Evolutionary conservation across 1,140 invertebrate genomes (phyloP).

Genomic region (Ladona fulva): DNA sequence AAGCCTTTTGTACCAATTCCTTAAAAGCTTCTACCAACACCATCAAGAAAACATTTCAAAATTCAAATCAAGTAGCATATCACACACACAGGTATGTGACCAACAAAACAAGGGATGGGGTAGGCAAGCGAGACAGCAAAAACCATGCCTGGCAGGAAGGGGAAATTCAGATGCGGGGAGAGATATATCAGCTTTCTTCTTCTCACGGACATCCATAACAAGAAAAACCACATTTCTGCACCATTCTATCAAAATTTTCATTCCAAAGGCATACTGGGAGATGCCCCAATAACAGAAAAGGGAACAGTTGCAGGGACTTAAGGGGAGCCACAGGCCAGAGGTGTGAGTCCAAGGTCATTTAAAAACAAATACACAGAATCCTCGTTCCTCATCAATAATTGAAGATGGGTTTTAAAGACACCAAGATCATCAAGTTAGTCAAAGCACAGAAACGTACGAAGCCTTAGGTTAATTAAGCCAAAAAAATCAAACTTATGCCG

Average conservation of each 20-base stretch:
- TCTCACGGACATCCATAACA: not conserved
- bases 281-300: not conserved
- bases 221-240: not conserved
- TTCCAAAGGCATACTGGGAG: not conserved
- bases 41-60: not conserved
- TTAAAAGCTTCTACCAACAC: not conserved
- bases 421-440: conserved; percentile 1
- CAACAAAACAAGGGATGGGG: not conserved
- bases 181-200: not conserved
- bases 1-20: not conserved
- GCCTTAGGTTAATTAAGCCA: conserved; percentile 4
- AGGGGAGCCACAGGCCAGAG: not conserved
- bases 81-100: not conserved
- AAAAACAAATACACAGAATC: not conserved
- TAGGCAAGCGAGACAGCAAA: not conserved
- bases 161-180: not conserved
- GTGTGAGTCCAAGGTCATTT: not conserved
- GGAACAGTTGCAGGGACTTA: not conserved
- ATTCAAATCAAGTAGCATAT: not conserved
- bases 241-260: not conserved
- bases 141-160: not conserved
- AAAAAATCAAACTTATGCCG: not conserved
- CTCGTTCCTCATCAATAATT: not conserved
- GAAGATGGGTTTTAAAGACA: not conserved
- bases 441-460: not conserved